Conservation (phyloP, 1,140 invertebrate species). For the Teleopsis dalmanni region DNA sequence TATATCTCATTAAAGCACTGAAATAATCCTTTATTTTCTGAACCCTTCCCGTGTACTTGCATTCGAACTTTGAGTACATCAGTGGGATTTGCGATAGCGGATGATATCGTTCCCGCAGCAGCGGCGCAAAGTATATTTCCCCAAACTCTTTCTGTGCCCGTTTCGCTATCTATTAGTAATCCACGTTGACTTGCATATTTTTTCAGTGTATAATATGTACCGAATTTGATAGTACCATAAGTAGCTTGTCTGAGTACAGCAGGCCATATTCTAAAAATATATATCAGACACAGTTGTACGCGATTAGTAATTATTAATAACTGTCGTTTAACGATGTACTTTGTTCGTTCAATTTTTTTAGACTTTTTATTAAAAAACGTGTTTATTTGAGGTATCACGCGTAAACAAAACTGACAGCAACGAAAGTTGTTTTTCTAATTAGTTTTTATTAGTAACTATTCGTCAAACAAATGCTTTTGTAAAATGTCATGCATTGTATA, state of each 20-base stretch:
- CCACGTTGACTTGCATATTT: conserved; percentile 53
- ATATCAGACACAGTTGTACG: no score
- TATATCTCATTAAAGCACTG: conserved; percentile 74
- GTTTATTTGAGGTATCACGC: no score
- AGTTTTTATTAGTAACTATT: no score
- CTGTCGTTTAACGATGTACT: no score
- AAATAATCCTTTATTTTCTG: conserved; percentile 52
- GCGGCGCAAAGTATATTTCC: conserved; percentile 81
- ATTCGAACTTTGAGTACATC: conserved; percentile 96
- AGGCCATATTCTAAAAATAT: conserved; percentile 88
- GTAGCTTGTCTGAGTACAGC: conserved; percentile 86
- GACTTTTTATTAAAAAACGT: no score
- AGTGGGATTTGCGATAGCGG: conserved; percentile 95
- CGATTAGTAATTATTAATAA: no score
- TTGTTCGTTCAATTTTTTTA: no score
- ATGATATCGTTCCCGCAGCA: conserved; percentile 74
- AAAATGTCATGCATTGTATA: no score
- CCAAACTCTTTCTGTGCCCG: conserved; percentile 61
- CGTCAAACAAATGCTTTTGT: no score
- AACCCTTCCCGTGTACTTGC: conserved; percentile 61
- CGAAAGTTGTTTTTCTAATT: no score
- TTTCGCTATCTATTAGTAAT: conserved; percentile 48
- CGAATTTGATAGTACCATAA: conserved; percentile 95
- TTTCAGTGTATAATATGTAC: conserved; percentile 89
- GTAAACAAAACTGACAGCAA: no score